Evolutionary conservation across 1,140 invertebrate species (phyloP).

Genomic region (Pteromalus puparum): DNA sequence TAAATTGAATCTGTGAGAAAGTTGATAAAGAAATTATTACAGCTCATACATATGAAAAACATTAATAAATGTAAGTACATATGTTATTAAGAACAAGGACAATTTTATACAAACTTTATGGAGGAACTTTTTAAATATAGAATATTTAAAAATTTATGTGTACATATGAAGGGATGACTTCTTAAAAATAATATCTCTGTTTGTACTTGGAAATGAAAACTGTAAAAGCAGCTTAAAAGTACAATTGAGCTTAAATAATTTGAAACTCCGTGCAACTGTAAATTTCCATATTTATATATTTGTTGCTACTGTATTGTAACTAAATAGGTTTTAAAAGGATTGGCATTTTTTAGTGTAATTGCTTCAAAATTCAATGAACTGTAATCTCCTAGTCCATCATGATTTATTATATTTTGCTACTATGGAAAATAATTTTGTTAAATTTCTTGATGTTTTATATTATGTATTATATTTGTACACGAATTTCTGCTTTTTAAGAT

Average conservation of each 20-base stretch:
- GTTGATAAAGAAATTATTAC: neutral
- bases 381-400: neutral
- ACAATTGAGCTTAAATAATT: neutral
- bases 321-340: neutral
- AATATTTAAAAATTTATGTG: constrained; percentile 50
- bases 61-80: constrained; percentile 54
- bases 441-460: constrained; percentile 24
- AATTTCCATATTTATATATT: constrained; percentile 4
- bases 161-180: constrained; percentile 43
- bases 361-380: neutral
- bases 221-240: neutral
- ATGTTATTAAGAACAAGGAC: constrained; percentile 50
- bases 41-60: constrained; percentile 51
- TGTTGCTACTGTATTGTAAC: neutral
- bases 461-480: neutral
- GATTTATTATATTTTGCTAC: constrained; percentile 50
- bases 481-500: neutral
- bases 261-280: neutral
- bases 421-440: neutral
- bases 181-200: constrained; percentile 48
- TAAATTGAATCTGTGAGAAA: constrained; percentile 40
- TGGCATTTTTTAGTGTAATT: neutral
- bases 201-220: neutral
- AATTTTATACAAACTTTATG: constrained; percentile 63
- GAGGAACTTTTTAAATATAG: constrained; percentile 57